These are phyloP conservation scores for Trachemys scripta DNA, from an alignment of 2,113 vertebrate genomes.

Conservation along the genomic window DNA sequence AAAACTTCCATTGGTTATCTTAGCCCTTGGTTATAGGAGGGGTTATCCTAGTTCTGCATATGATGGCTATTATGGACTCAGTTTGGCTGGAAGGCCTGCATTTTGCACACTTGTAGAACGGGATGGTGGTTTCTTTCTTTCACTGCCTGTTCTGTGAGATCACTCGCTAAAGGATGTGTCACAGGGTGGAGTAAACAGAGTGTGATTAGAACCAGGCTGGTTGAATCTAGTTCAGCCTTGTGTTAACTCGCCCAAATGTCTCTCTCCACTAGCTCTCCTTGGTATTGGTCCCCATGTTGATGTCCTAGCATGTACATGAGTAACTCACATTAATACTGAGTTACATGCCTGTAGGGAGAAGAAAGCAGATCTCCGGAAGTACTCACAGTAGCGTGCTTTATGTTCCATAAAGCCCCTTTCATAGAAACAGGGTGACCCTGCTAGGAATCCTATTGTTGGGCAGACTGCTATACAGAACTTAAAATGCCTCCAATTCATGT, in stretches of 20 bases:
- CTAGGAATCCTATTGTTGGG: neutral
- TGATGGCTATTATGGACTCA: rapidly evolving
- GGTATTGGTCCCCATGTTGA: neutral
- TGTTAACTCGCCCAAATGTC: neutral
- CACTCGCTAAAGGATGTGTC: neutral
- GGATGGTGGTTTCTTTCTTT: neutral
- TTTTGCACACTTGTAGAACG: neutral
- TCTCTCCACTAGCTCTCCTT: neutral
- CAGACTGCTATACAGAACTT: neutral
- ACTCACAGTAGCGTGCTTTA: neutral
- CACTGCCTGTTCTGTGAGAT: neutral
- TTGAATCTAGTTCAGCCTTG: neutral
- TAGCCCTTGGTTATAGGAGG: neutral
- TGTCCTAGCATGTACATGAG: neutral
- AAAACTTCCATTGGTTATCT: neutral
- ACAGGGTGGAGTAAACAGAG: neutral
- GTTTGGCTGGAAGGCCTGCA: neutral
- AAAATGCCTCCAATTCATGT: neutral
- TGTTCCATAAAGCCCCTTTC: neutral
- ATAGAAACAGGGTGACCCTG: neutral
- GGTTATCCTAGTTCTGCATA: neutral
- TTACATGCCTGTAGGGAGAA: neutral
- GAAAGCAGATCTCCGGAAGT: neutral
- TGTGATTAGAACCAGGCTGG: neutral
- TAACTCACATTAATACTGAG: neutral